Conservation (phyloP, 2,113 vertebrate genomes). For the Spilogale gracilis region DNA sequence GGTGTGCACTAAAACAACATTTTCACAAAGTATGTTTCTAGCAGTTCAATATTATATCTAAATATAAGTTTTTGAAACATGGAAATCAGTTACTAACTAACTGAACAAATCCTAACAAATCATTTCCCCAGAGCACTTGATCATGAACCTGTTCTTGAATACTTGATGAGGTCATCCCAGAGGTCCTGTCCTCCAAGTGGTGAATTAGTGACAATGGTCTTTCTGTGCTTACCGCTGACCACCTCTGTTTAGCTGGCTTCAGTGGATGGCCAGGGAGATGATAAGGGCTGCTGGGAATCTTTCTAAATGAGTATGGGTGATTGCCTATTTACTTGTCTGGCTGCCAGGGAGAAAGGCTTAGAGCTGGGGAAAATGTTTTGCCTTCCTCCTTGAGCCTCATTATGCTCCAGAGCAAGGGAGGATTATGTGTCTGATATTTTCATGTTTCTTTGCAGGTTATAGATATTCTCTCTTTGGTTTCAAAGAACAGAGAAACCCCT, state of each 20-base stretch:
- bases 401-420: not conserved
- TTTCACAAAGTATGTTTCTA: not conserved
- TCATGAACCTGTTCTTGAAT: not conserved
- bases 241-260: not conserved
- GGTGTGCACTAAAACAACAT: not conserved
- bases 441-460: not conserved
- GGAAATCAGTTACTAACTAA: not conserved
- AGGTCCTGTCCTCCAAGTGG: not conserved
- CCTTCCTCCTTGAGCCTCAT: not conserved
- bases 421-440: not conserved
- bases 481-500: not conserved
- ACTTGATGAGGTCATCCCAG: not conserved
- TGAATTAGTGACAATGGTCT: not conserved
- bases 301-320: not conserved
- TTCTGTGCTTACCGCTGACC: not conserved
- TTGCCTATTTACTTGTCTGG: no score
- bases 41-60: not conserved
- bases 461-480: not conserved
- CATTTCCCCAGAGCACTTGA: not conserved
- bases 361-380: fast-evolving
- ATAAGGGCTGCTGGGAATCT: no score
- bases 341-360: not conserved
- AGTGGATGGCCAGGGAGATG: fast-evolving
- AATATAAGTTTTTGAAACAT: slow-evolving; percentile 11
- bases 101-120: not conserved